Percentiles rank a stretch among this genome's conserved stretches.
Evolutionary conservation across 2,113 vertebrate genomes (phyloP).

Genomic region (Helogale parvula): DNA sequence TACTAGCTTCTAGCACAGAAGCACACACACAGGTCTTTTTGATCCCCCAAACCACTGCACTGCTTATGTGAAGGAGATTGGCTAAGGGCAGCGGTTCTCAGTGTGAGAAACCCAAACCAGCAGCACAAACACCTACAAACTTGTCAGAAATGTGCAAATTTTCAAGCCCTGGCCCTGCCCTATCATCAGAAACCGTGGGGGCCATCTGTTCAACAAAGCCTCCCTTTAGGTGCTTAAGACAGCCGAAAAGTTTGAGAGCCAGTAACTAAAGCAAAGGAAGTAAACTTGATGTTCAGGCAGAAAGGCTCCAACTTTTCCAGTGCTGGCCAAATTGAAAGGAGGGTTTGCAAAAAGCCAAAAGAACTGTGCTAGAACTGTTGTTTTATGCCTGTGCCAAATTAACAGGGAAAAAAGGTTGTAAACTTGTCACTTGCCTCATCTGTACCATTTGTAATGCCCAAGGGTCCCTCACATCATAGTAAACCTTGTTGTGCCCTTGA

Average conservation of each 20-base stretch:
- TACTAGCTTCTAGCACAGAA: background rate
- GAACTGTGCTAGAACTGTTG: background rate
- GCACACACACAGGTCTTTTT: background rate
- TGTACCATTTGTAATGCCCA: background rate
- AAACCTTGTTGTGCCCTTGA: slow-evolving; percentile 18
- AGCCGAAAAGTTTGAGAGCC: background rate
- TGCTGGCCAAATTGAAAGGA: background rate
- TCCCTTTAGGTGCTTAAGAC: background rate
- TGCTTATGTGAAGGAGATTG: background rate
- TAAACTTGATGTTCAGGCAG: background rate
- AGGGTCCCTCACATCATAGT: slow-evolving; percentile 16
- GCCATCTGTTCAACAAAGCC: background rate
- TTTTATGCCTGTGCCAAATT: background rate
- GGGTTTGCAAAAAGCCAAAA: background rate
- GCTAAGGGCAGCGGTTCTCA: background rate
- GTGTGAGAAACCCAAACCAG: background rate
- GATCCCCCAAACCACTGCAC: background rate
- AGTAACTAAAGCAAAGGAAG: background rate
- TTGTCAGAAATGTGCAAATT: background rate
- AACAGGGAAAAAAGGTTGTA: background rate
- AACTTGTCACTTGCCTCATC: slow-evolving; percentile 43
- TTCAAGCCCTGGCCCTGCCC: background rate
- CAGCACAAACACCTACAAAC: background rate
- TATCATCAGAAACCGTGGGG: background rate
- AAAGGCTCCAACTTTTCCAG: background rate